phyloP scores from a whole-genome alignment of 2,888 invertebrate species.

The Antitype chi region DNA sequence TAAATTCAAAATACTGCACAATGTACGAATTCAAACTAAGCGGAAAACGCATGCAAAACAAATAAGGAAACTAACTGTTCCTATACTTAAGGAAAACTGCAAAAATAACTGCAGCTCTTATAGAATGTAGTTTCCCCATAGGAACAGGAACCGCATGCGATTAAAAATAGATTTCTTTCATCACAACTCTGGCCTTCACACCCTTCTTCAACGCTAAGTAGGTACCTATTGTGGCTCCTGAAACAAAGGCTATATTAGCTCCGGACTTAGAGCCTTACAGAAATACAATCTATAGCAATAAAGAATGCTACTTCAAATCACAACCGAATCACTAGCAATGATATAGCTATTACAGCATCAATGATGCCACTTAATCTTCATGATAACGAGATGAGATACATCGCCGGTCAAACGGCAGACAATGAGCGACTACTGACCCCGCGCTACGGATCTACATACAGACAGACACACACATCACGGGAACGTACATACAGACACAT shows the following conservation, averaged over 20 bases:
- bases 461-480: conserved; percentile 12
- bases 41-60: conserved; percentile 14
- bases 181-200: not conserved
- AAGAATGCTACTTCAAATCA: conserved; percentile 30
- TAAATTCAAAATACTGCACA: not conserved
- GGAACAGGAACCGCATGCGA: not conserved
- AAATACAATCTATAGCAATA: conserved; percentile 13
- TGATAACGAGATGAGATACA: conserved; percentile 57
- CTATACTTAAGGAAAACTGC: conserved; percentile 29
- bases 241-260: not conserved
- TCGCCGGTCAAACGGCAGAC: conserved; percentile 66
- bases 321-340: conserved; percentile 26
- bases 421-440: conserved; percentile 68
- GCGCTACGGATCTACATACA: conserved; percentile 22
- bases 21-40: not conserved
- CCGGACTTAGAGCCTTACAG: too few species aligned
- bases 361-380: conserved; percentile 60
- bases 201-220: not conserved
- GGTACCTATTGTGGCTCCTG: not conserved
- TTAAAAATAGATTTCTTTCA: not conserved
- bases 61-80: conserved; percentile 28
- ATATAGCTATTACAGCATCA: conserved; percentile 46
- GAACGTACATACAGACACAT: conserved; percentile 14
- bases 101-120: conserved; percentile 20
- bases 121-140: conserved; percentile 20